Evolutionary conservation across 2,888 invertebrate species (phyloP).

Genomic region (Diarsia brunnea): DNA sequence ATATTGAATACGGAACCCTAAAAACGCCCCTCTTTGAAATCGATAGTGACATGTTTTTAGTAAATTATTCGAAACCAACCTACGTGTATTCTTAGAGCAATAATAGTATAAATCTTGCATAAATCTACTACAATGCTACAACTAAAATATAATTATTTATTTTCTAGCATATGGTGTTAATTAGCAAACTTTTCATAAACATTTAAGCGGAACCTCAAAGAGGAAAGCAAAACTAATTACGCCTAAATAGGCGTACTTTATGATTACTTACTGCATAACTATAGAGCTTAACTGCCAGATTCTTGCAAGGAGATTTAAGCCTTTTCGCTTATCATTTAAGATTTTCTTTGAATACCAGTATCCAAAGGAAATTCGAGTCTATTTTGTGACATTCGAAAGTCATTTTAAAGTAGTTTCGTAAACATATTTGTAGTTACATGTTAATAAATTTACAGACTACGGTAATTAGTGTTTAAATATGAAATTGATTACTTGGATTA

Average conservation of each 20-base stretch:
- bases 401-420: constrained; percentile 34
- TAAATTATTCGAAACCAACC: neutral
- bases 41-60: neutral
- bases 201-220: constrained; percentile 26
- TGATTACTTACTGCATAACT: constrained; percentile 16
- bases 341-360: neutral
- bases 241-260: constrained; percentile 29
- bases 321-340: neutral
- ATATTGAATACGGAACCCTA: no score
- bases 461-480: constrained; percentile 6
- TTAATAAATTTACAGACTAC: constrained; percentile 19
- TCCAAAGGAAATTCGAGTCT: neutral
- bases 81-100: neutral
- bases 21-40: neutral
- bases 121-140: neutral
- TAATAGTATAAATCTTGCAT: no score
- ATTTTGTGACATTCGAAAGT: neutral
- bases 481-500: neutral
- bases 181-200: constrained; percentile 36
- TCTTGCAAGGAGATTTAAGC: neutral
- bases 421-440: constrained; percentile 27
- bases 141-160: constrained; percentile 3
- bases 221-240: constrained; percentile 43
- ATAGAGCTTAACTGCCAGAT: constrained; percentile 3
- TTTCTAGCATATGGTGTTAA: constrained; percentile 19